Conservation (phyloP, 2,888 invertebrate genomes). For the Dusona sp. region DNA sequence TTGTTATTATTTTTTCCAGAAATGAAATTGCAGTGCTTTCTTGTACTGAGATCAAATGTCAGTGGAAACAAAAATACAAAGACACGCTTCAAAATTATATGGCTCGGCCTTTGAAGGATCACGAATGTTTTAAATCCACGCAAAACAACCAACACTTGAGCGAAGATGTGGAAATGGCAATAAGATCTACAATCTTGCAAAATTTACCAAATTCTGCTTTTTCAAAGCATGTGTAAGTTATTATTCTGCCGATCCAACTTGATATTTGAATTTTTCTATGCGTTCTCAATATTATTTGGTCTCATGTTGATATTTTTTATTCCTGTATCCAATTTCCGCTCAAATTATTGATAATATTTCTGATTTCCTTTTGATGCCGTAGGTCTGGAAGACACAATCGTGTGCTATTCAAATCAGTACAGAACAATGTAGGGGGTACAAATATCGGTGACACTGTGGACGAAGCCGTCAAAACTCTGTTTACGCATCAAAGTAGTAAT, state of each 20-base stretch:
- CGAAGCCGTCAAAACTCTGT: constrained; percentile 14
- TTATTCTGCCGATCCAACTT: constrained; percentile 14
- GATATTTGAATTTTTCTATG: constrained; percentile 9
- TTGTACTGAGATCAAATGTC: constrained; percentile 25
- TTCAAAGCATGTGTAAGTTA: constrained; percentile 25
- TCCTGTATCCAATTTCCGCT: not conserved
- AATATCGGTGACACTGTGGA: not conserved
- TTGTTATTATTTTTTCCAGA: constrained; percentile 23
- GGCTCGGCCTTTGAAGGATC: constrained; percentile 27
- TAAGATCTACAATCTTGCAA: not conserved
- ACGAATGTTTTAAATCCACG: constrained; percentile 7
- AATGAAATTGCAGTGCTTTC: constrained; percentile 30
- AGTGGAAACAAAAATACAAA: constrained; percentile 24
- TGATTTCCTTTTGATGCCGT: not conserved
- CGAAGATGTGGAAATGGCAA: constrained; percentile 12
- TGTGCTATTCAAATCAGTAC: constrained; percentile 2
- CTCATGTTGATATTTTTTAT: not conserved
- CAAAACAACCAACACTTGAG: not conserved
- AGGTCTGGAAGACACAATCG: not conserved
- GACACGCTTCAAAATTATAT: constrained; percentile 8
- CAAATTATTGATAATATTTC: no score
- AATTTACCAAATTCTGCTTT: constrained; percentile 23
- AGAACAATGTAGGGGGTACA: constrained; percentile 5
- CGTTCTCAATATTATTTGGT: constrained; percentile 3
- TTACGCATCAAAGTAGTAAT: constrained; percentile 21